Conservation (phyloP, 2,797 vertebrate genomes). For the Apogon hyalosoma region DNA sequence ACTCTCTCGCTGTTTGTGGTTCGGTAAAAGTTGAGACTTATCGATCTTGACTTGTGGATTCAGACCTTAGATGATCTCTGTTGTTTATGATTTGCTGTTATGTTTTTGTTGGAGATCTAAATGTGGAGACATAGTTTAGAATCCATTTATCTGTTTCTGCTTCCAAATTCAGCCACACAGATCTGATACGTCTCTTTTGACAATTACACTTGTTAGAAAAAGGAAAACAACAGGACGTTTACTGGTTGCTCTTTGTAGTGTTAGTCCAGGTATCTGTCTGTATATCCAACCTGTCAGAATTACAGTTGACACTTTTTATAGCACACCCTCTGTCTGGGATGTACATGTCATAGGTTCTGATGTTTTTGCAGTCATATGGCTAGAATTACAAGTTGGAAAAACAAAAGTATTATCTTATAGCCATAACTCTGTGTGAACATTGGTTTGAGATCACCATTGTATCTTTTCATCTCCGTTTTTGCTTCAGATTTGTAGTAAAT, state of each 20-base stretch:
- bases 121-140: not conserved
- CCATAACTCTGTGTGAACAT: slow-evolving; percentile 4
- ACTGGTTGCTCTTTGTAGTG: not conserved
- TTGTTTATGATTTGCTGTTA: not conserved
- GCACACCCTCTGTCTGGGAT: slow-evolving; percentile 1
- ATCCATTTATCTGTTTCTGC: slow-evolving; percentile 12
- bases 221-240: too few species aligned
- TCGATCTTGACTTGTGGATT: slow-evolving; percentile 13
- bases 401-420: not conserved
- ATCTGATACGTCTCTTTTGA: too few species aligned
- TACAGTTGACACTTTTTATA: not conserved
- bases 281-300: not conserved
- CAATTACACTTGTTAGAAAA: too few species aligned
- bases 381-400: slow-evolving; percentile 42
- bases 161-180: slow-evolving; percentile 9
- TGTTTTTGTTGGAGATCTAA: not conserved
- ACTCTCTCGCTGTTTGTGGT: slow-evolving; percentile 2
- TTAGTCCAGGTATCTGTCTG: not conserved
- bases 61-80: not conserved
- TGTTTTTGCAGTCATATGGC: slow-evolving; percentile 2
- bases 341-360: slow-evolving; percentile 5
- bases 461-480: not conserved
- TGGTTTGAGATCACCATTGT: not conserved
- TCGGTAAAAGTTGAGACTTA: not conserved
- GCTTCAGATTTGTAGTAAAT: slow-evolving; percentile 1